phyloP scores from a whole-genome alignment of 2,113 vertebrate genomes.

The Myocastor coypus region DNA sequence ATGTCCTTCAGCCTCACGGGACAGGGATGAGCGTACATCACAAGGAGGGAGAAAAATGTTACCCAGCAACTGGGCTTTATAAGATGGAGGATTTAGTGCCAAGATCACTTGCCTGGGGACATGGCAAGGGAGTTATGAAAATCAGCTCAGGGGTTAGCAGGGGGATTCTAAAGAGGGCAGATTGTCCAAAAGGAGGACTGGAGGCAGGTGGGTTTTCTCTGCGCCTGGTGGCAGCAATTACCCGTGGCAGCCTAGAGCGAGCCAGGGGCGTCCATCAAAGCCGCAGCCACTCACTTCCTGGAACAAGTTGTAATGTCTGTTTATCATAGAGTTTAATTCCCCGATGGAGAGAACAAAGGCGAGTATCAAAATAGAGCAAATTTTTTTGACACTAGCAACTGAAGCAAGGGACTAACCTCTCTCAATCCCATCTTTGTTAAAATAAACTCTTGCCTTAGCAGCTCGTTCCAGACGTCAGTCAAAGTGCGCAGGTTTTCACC shows the following conservation, averaged over 20 bases:
- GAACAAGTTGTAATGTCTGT: slow-evolving; percentile 86
- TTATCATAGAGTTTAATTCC: slow-evolving; percentile 87
- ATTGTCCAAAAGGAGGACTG: slow-evolving; percentile 78
- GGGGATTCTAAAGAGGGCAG: slow-evolving; percentile 79
- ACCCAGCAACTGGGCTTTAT: slow-evolving; percentile 72
- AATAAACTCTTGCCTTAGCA: slow-evolving; percentile 77
- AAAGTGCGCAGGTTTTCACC: slow-evolving; percentile 73
- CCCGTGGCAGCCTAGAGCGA: slow-evolving; percentile 83
- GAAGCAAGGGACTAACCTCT: slow-evolving; percentile 81
- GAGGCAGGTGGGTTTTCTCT: slow-evolving; percentile 75
- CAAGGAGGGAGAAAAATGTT: slow-evolving; percentile 61
- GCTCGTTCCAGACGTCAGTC: slow-evolving; percentile 83
- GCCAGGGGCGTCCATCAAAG: slow-evolving; percentile 84
- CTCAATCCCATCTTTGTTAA: slow-evolving; percentile 81
- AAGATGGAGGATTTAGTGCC: slow-evolving; percentile 77
- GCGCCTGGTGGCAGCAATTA: slow-evolving; percentile 80
- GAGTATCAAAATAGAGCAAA: slow-evolving; percentile 84
- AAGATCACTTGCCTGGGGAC: slow-evolving; percentile 86
- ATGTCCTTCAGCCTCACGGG: not conserved
- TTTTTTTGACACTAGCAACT: slow-evolving; percentile 86
- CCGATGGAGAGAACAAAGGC: slow-evolving; percentile 84
- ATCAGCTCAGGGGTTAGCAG: slow-evolving; percentile 79
- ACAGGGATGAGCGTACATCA: not conserved
- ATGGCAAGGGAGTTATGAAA: slow-evolving; percentile 82
- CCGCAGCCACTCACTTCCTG: slow-evolving; percentile 76